Evolutionary conservation across 1,140 invertebrate species (phyloP).

Genomic region (Limonius californicus): DNA sequence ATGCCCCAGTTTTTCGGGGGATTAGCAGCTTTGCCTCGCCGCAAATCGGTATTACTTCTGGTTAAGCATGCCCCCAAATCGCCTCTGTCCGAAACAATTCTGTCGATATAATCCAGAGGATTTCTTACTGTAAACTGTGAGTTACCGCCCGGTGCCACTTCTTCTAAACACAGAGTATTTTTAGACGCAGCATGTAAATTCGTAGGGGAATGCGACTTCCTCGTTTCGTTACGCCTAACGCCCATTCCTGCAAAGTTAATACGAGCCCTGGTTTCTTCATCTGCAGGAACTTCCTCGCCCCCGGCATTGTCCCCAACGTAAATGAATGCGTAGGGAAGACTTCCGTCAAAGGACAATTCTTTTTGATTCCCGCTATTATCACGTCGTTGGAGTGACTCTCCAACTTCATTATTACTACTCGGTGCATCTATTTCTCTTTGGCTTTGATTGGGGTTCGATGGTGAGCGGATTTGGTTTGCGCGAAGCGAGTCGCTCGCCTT

Average conservation of each 20-base stretch:
- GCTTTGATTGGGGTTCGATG: background rate
- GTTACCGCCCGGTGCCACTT: slow-evolving; percentile 13
- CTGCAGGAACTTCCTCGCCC: background rate
- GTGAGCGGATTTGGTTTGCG: background rate
- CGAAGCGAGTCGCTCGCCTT: background rate
- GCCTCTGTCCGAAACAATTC: slow-evolving; percentile 10
- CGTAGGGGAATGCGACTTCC: slow-evolving; percentile 7
- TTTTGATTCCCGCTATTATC: background rate
- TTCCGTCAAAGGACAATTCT: background rate
- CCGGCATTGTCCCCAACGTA: background rate
- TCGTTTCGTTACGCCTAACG: background rate
- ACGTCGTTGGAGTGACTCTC: background rate
- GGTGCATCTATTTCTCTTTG: background rate
- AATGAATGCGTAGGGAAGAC: background rate
- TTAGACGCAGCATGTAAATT: slow-evolving; percentile 13
- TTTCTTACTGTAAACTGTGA: slow-evolving; percentile 17
- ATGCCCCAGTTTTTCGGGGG: background rate
- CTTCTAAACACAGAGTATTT: slow-evolving; percentile 15
- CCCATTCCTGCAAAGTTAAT: slow-evolving; percentile 5
- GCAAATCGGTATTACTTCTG: slow-evolving; percentile 18
- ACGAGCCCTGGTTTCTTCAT: background rate
- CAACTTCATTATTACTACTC: slow-evolving; percentile 1
- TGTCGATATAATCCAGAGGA: slow-evolving; percentile 12
- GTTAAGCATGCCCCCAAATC: background rate
- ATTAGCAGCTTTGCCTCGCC: slow-evolving; percentile 16